These are phyloP conservation scores for Macrosteles quadrilineatus DNA, from an alignment of 1,140 invertebrate genomes.

Conservation along the genomic window DNA sequence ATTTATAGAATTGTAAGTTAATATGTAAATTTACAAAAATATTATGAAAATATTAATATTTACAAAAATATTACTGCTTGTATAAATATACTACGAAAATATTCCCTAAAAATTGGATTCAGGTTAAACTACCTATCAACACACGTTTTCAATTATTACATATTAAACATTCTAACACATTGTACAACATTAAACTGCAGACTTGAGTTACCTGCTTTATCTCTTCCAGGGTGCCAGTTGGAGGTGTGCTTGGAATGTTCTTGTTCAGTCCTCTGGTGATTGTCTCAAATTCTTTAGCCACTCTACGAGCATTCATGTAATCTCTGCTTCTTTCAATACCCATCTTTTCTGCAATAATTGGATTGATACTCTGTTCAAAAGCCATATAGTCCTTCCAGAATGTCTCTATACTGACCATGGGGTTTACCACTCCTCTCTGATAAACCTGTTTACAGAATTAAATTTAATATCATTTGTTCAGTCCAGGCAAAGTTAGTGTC, in stretches of 20 bases:
- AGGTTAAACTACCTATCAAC: too few relatives aligned
- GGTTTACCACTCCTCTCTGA: conserved; percentile 93
- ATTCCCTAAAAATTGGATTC: too few relatives aligned
- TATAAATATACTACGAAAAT: too few relatives aligned
- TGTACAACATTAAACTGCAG: too few relatives aligned
- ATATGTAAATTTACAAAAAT: too few relatives aligned
- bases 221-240: conserved; percentile 88
- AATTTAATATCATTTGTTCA: conserved; percentile 17
- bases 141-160: too few relatives aligned
- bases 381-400: conserved; percentile 96
- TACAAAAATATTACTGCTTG: too few relatives aligned
- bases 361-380: conserved; percentile 94
- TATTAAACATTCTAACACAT: too few relatives aligned
- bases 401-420: conserved; percentile 96
- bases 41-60: too few relatives aligned
- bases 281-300: conserved; percentile 96
- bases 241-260: conserved; percentile 91
- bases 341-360: conserved; percentile 95
- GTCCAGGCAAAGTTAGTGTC: too few relatives aligned
- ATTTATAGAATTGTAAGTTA: too few relatives aligned
- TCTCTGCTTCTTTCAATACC: conserved; percentile 88
- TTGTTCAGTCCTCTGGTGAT: conserved; percentile 93
- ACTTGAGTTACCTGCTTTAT: conserved; percentile 89
- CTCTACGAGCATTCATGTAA: conserved; percentile 95
- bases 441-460: conserved; percentile 70